A percentile compares a stretch with the other conserved stretches of the same genome.
These are phyloP conservation scores for Phycodurus eques DNA, from an alignment of 2,113 vertebrate genomes.

Conservation along the genomic window DNA sequence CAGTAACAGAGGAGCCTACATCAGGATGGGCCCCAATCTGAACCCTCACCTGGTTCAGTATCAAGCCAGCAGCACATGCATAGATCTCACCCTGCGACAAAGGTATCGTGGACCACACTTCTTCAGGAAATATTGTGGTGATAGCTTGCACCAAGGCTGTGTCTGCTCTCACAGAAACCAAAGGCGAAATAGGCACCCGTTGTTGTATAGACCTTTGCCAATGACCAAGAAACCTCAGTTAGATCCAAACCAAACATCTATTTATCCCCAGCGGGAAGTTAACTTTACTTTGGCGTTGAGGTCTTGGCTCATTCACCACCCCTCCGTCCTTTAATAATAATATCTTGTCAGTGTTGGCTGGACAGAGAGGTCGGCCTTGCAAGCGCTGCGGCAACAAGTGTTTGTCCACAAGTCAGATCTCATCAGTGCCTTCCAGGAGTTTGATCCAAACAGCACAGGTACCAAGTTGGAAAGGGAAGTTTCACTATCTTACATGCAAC, in stretches of 20 bases:
- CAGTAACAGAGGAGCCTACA: constrained; percentile 92
- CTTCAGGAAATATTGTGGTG: too few relatives aligned
- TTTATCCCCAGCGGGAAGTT: too few relatives aligned
- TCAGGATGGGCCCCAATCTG: constrained; percentile 84
- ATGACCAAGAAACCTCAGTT: too few relatives aligned
- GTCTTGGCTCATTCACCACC: too few relatives aligned
- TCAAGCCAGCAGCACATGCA: constrained; percentile 80
- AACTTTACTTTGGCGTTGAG: too few relatives aligned
- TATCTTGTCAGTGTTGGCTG: constrained; percentile 58
- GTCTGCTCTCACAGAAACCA: too few relatives aligned
- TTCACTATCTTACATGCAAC: neutral
- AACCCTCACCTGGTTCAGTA: constrained; percentile 86
- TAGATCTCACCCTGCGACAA: constrained; percentile 83
- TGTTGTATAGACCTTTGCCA: neutral
- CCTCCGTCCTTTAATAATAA: too few relatives aligned
- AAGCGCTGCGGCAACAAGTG: constrained; percentile 68
- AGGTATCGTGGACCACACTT: constrained; percentile 64
- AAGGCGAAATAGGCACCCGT: neutral
- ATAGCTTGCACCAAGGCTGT: too few relatives aligned
- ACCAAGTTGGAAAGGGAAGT: neutral
- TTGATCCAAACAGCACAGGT: constrained; percentile 72
- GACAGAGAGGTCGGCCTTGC: constrained; percentile 72
- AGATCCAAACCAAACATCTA: too few relatives aligned
- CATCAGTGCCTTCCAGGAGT: constrained; percentile 67
- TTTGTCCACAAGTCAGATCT: constrained; percentile 75